Evolutionary conservation across 2,888 invertebrate species (phyloP).

Genomic region (Synanthedon formicaeformis): DNA sequence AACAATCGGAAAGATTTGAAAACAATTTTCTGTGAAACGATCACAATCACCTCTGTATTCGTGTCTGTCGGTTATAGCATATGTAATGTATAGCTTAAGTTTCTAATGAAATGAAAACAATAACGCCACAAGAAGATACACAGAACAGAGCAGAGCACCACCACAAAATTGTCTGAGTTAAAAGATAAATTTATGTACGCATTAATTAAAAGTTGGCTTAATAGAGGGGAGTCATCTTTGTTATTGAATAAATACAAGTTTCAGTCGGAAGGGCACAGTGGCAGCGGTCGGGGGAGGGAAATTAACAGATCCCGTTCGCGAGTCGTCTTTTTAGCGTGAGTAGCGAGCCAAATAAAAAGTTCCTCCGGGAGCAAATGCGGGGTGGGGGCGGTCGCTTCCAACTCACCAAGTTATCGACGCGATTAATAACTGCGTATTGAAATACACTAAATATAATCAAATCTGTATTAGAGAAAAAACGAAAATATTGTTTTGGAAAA

Average conservation of each 20-base stretch:
- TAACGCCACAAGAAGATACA: too few species aligned
- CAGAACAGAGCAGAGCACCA: too few species aligned
- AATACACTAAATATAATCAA: slow-evolving; percentile 1
- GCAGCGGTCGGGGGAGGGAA: slow-evolving; percentile 11
- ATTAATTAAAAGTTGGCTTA: slow-evolving; percentile 41
- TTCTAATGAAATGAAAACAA: too few species aligned
- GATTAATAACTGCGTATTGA: slow-evolving; percentile 28
- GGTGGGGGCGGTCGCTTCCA: slow-evolving; percentile 3
- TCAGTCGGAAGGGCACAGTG: slow-evolving; percentile 14
- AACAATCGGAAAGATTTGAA: too few species aligned
- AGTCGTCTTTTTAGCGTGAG: slow-evolving; percentile 18
- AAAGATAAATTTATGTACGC: slow-evolving; percentile 10
- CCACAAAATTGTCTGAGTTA: neutral
- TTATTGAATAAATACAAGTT: slow-evolving; percentile 43
- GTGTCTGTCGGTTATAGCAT: too few species aligned
- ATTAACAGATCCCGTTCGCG: slow-evolving; percentile 15
- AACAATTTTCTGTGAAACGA: too few species aligned
- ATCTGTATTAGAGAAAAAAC: neutral
- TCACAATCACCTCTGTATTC: too few species aligned
- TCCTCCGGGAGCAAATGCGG: slow-evolving; percentile 3
- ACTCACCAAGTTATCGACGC: slow-evolving; percentile 26
- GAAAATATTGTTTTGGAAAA: too few species aligned
- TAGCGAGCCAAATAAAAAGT: slow-evolving; percentile 14
- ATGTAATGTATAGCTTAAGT: too few species aligned
- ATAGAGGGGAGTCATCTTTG: slow-evolving; percentile 22